Evolutionary conservation across 2,113 vertebrate genomes (phyloP), one percentile per base, ranked within the genome.

Genomic region (Daubentonia madagascariensis): DNA sequence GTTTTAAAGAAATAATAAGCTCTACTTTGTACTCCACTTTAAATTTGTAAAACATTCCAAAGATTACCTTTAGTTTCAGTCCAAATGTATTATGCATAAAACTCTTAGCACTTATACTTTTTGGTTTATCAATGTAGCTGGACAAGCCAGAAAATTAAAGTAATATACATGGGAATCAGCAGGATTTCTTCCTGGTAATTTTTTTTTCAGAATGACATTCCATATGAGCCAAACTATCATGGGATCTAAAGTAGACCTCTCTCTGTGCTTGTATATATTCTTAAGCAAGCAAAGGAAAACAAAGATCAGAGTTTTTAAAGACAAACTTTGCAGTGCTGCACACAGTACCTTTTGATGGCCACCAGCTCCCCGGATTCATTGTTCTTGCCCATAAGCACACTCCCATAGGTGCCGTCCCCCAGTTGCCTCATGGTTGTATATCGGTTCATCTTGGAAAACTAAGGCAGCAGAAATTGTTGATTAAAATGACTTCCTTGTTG

Each of bases 371-470:
- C 99, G 0, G 99, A 99, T 95, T 99, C 99, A 0, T 99, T 99
- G 98, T 99, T 99, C 98, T 99, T 99, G 68, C 99, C 99, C 99
- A 99, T 99, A 40, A 99, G 97, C 85, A 99, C 99, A 0, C 99
- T 99, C 72, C 99, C 99, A 3, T 99, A 99, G 35, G 99, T 99
- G 95, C 99, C 99, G 35, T 99, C 99, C 25, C 99, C 99, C 85
- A 99, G 96, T 95, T 99, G 99, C 97, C 98, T 99, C 98, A 99
- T 99, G 50, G 99, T 99, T 20, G 99, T 99, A 85, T 99, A 99
- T 63, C 99, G 99, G 97, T 99, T 99, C 99, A 99, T 99, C 98
- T 93, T 98, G 89, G n/a, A 98, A 98, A 65, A 96, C 59, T 6
- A 3, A 1, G 1, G 86, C 1, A 85, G 88, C 28, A 35, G 68